Percentiles rank a stretch among this genome's conserved stretches.
phyloP scores from a whole-genome alignment of 2,797 vertebrate species.

The Fistularia commersonii region DNA sequence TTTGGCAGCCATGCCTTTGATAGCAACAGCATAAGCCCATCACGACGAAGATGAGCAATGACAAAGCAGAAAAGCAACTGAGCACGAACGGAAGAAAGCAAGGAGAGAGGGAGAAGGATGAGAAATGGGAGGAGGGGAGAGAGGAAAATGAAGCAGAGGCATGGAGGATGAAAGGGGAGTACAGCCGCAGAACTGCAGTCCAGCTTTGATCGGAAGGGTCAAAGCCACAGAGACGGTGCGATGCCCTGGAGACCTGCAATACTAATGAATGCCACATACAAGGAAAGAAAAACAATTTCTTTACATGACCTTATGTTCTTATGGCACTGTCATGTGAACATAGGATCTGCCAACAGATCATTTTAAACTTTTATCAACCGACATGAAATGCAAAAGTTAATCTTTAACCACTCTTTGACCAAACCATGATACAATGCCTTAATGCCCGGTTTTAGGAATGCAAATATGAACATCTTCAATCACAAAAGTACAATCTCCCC shows the following conservation, averaged over 20 bases:
- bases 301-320: no score
- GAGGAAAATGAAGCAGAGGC: slow-evolving; percentile 17
- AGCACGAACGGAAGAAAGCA: slow-evolving; percentile 10
- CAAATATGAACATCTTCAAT: no score
- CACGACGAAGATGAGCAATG: slow-evolving; percentile 63
- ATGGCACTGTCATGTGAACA: no score
- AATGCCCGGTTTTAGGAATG: no score
- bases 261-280: slow-evolving; percentile 10
- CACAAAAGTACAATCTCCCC: no score
- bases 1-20: slow-evolving; percentile 50
- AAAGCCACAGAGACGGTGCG: slow-evolving; percentile 34
- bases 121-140: slow-evolving; percentile 3
- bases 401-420: no score
- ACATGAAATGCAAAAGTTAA: no score
- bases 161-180: slow-evolving; percentile 38
- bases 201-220: slow-evolving; percentile 55
- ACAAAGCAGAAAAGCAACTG: slow-evolving; percentile 70
- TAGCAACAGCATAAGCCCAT: slow-evolving; percentile 56
- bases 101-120: slow-evolving; percentile 1
- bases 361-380: no score
- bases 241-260: slow-evolving; percentile 19
- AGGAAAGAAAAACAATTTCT: background rate
- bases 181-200: slow-evolving; percentile 50
- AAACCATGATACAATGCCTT: no score
- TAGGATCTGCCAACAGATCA: no score